Conservation (phyloP, 2,113 vertebrate genomes). For the Istiophorus platypterus region DNA sequence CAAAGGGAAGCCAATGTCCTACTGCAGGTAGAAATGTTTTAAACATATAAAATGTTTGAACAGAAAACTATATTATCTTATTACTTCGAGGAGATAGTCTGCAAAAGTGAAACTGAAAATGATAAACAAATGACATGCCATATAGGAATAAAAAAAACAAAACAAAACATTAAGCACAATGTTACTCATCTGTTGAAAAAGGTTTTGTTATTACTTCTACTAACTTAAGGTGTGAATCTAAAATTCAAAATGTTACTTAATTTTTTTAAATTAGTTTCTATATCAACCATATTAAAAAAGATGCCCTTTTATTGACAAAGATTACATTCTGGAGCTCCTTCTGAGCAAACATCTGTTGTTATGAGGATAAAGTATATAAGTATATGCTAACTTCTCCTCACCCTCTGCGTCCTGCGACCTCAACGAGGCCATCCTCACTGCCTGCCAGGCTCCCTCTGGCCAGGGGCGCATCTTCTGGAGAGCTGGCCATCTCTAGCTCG, state of each 20-base stretch:
- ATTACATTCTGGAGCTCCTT: neutral
- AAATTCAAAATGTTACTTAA: neutral
- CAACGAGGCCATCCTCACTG: constrained; percentile 53
- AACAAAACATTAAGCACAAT: neutral
- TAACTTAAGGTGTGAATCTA: neutral
- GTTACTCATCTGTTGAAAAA: neutral
- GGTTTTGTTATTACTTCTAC: neutral
- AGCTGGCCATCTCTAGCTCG: constrained; percentile 47
- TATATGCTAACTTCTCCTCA: constrained; percentile 39
- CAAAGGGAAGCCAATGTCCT: too few relatives aligned
- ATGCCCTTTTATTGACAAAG: neutral
- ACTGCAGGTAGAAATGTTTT: neutral
- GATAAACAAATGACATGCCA: neutral
- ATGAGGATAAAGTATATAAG: neutral
- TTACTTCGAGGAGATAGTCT: neutral
- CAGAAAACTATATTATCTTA: neutral
- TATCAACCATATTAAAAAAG: too few relatives aligned
- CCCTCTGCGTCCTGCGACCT: constrained; percentile 13
- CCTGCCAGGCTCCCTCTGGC: constrained; percentile 25
- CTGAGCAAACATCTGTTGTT: neutral
- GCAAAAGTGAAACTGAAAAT: neutral
- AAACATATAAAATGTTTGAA: neutral
- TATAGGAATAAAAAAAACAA: too few relatives aligned
- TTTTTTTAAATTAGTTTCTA: neutral
- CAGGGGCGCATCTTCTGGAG: constrained; percentile 47